Base-by-base conservation (phyloP, 2,113 vertebrate genomes). In the Nyctibius bracteatus region DNA sequence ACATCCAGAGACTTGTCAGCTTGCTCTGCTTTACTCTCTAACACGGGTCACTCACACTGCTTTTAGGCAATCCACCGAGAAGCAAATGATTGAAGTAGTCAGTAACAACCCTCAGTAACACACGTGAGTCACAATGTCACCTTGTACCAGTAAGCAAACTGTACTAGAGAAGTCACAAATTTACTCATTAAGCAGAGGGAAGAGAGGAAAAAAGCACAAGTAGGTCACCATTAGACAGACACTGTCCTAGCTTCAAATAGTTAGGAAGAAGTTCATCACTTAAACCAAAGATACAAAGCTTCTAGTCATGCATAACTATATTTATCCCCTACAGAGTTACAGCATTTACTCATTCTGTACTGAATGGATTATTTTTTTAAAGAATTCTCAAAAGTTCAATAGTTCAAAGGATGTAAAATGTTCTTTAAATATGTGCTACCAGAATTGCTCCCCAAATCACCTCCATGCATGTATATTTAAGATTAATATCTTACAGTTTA, bases 31-130 rank as follows among this genome's bases (percentile, higher is more conserved):
- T 33, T 7, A 25, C 58, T 22, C 67, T 35, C 20, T 46, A 16
- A 49, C 5, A 3, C 1, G 0, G 31, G 68, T 74, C 80, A n/a
- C 54, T 49, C 23, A 1, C 0, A 2, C 14, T 41, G 55, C 65
- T 90, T 27, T 14, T 10, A 25, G 23, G 31, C 16, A 71, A 70
- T n/a, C 8, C 43, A 63, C n/a, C 2, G 14, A 68, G 30, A 52
- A 80, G 35, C 23, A 52, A 57, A 35, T 66, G 12, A 55, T 3
- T 77, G 14, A 44, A 70, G 4, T 5, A 5, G 5, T 14, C 37
- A 22, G 55, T 23, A 84, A 65, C 8, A 82, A 68, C 11, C 31
- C 22, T 11, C 41, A 52, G 49, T 21, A 43, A 73, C 24, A 58
- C 13, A 65, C 28, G 9, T 9, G 10, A 82, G 33, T 43, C 3